phyloP scores from a whole-genome alignment of 2,113 vertebrate species.

The Leptobrachium ailaonicum region DNA sequence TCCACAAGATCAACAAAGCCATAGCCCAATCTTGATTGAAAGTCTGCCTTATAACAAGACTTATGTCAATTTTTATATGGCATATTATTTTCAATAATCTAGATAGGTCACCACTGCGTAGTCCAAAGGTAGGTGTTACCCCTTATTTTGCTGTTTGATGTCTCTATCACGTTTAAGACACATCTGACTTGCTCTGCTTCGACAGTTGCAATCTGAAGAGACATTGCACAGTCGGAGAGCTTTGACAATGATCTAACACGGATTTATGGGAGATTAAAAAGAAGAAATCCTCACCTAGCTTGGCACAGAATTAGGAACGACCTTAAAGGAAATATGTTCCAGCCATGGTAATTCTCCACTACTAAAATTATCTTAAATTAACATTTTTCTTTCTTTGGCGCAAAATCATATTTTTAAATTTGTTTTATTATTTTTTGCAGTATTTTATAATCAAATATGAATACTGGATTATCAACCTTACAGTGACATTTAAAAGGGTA shows the following conservation, averaged over 20 bases:
- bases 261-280: slow-evolving; percentile 79
- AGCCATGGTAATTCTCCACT: slow-evolving; percentile 71
- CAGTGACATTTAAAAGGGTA: too few species aligned
- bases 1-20: slow-evolving; percentile 76
- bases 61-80: slow-evolving; percentile 54
- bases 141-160: slow-evolving; percentile 62
- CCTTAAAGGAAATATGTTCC: slow-evolving; percentile 74
- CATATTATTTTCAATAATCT: slow-evolving; percentile 59
- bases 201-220: slow-evolving; percentile 76
- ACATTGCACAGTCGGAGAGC: slow-evolving; percentile 70
- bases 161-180: slow-evolving; percentile 66
- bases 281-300: slow-evolving; percentile 79
- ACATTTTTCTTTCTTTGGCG: too few species aligned
- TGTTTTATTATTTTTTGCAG: too few species aligned
- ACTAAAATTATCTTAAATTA: slow-evolving; percentile 56
- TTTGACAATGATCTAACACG: slow-evolving; percentile 78
- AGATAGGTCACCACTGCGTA: slow-evolving; percentile 41
- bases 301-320: slow-evolving; percentile 76
- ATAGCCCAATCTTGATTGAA: slow-evolving; percentile 67
- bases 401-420: too few species aligned
- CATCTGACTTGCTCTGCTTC: slow-evolving; percentile 64
- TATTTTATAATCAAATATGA: too few species aligned
- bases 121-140: slow-evolving; percentile 61
- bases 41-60: slow-evolving; percentile 67
- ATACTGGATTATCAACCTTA: too few species aligned